Evolutionary conservation across 2,888 invertebrate species (phyloP).

Genomic region (Allolobophora icterica): DNA sequence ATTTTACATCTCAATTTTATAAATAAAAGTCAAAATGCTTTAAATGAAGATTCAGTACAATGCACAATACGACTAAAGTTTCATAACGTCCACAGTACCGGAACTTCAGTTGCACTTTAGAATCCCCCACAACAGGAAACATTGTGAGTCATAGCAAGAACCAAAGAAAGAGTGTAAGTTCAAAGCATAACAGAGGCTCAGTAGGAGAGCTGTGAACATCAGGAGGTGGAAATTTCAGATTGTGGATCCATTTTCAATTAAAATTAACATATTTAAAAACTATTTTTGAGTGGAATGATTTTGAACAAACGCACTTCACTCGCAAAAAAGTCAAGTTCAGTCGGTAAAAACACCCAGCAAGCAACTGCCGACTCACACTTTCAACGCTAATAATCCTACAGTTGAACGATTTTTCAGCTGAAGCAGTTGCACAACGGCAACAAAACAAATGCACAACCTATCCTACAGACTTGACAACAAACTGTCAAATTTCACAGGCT

Average conservation of each 20-base stretch:
- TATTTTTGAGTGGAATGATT: background rate
- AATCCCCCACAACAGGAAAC: background rate
- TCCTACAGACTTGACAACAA: background rate
- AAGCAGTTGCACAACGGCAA: background rate
- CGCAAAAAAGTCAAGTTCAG: background rate
- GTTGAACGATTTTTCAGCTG: conserved; percentile 7
- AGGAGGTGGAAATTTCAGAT: background rate
- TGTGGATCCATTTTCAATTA: background rate
- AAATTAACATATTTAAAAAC: background rate
- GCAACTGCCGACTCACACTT: background rate
- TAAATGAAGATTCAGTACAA: background rate
- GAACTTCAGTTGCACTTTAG: background rate
- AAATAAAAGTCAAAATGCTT: background rate
- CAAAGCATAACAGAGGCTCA: background rate
- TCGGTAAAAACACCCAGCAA: background rate
- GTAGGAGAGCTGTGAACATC: background rate
- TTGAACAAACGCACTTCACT: background rate
- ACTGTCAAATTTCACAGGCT: background rate
- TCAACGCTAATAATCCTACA: background rate
- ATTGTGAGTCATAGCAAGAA: background rate
- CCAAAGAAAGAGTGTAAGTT: background rate
- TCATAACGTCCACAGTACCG: background rate
- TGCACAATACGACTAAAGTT: background rate
- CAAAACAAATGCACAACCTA: background rate
- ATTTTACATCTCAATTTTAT: background rate